Base-by-base conservation (phyloP, 2,113 vertebrate species). In the Ammospiza nelsoni region DNA sequence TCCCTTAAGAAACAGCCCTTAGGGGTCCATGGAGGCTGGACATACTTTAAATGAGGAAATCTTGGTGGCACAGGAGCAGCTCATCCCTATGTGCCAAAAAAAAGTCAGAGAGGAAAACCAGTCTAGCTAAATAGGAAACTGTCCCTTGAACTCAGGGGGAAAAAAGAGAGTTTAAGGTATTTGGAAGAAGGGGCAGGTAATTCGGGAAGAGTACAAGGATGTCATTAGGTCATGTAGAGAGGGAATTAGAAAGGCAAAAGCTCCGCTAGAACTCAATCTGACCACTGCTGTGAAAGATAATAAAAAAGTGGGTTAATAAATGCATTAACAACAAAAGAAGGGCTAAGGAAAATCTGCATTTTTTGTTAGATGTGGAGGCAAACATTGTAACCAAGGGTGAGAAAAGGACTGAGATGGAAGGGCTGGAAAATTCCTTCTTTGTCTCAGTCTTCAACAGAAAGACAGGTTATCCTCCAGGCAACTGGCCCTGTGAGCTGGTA, bases 281-380 rank as follows among this genome's bases (percentile, higher is more conserved):
- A 24, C 24, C 57, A 71, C 57, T 29, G 13, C 66, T 71, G 57
- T n/a, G 57, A 41, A 48, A 79, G 57, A 63, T 24, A 87, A 62
- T 55, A 55, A 62, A 78, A 39, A 69, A 28, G 12, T 21, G n/a
- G 28, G 29, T n/a, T 63, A n/a, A 63, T n/a, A 41, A 79, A 71
- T n/a, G n/a, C 13, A 41, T n/a, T n/a, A 79, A 39, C 19, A 55
- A 48, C 19, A 71, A 63, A 63, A n/a, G 20, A 48, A 71, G 20
- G 23, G 20, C 29, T 48, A 41, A 63, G 20, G 41, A 63, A 46
- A 87, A 79, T 55, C 65, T 63, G 19, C 66, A 41, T 71, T 20
- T 48, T 71, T 29, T n/a, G 20, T 55, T 54, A 23, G 28, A n/a
- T 55, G 4, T n/a, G n/a, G 39, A 78, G 9, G 48, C 0, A 0